A percentile compares a stretch with the other conserved stretches of the same genome.
These are phyloP conservation scores for Mormyrus iriodes DNA, from an alignment of 2,113 vertebrate species.

Conservation along the genomic window DNA sequence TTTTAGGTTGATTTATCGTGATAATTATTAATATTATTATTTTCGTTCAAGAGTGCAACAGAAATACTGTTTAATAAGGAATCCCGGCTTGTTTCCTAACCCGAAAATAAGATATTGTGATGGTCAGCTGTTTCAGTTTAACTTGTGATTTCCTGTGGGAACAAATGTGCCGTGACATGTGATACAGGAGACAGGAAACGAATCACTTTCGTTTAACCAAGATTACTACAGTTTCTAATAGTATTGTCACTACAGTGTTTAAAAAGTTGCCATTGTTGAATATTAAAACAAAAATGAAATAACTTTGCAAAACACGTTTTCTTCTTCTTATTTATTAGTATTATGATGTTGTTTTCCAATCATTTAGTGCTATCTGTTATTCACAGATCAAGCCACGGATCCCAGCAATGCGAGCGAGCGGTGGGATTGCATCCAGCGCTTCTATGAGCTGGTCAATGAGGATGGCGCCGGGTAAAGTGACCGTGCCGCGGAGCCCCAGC, in stretches of 20 bases:
- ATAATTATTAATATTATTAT: background rate
- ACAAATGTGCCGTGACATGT: background rate
- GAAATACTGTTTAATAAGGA: background rate
- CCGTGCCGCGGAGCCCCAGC: too few species aligned
- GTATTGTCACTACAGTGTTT: background rate
- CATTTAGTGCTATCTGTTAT: background rate
- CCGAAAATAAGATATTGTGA: background rate
- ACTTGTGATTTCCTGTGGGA: background rate
- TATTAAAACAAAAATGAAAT: background rate
- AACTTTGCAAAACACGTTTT: background rate
- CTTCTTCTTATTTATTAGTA: background rate
- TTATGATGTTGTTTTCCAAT: background rate
- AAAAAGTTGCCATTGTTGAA: background rate
- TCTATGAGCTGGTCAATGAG: slow-evolving; percentile 72
- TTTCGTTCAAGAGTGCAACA: background rate
- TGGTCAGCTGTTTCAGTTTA: background rate
- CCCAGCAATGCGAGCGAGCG: slow-evolving; percentile 62
- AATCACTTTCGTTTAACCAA: background rate
- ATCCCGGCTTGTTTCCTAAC: background rate
- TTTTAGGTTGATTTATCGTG: background rate
- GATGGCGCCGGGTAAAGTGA: slow-evolving; percentile 63
- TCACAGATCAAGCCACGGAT: slow-evolving; percentile 75
- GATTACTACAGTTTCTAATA: background rate
- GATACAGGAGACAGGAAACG: background rate
- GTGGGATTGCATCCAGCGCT: slow-evolving; percentile 77